A percentile compares a stretch with the other conserved stretches of the same genome.
Evolutionary conservation across 2,113 vertebrate genomes (phyloP).

Genomic region (Leptocoma aspasia): DNA sequence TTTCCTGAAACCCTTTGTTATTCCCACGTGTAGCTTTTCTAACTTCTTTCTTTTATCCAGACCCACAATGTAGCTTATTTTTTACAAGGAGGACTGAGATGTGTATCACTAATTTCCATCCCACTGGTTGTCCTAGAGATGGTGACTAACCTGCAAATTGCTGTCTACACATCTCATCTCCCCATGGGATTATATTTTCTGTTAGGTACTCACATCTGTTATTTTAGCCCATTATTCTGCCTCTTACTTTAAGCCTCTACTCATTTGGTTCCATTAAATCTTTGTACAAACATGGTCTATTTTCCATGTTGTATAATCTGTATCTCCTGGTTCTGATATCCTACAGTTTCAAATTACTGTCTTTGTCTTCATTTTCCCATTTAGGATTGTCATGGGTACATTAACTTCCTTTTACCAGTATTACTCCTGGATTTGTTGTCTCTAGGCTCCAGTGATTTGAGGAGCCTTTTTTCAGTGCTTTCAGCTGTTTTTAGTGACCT

Average conservation of each 20-base stretch:
- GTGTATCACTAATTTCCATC: fast-evolving
- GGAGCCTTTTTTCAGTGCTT: background rate
- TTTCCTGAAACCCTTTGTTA: background rate
- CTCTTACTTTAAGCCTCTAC: background rate
- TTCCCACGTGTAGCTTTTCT: background rate
- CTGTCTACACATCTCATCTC: background rate
- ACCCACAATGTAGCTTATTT: background rate
- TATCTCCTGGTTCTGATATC: background rate
- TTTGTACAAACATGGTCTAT: background rate
- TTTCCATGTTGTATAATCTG: background rate
- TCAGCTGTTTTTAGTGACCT: background rate
- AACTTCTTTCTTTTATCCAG: background rate
- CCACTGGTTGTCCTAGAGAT: background rate
- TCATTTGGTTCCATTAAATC: background rate
- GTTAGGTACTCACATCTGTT: background rate
- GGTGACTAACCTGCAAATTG: background rate
- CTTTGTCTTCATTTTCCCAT: background rate
- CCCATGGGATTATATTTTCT: background rate
- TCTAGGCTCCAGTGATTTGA: background rate
- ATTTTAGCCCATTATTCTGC: background rate
- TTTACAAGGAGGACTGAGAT: background rate
- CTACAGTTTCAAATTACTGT: background rate
- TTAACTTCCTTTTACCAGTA: background rate
- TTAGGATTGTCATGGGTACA: background rate
- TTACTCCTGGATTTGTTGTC: background rate